Conservation (phyloP, 2,797 vertebrate species). For the Falco columbarius region DNA sequence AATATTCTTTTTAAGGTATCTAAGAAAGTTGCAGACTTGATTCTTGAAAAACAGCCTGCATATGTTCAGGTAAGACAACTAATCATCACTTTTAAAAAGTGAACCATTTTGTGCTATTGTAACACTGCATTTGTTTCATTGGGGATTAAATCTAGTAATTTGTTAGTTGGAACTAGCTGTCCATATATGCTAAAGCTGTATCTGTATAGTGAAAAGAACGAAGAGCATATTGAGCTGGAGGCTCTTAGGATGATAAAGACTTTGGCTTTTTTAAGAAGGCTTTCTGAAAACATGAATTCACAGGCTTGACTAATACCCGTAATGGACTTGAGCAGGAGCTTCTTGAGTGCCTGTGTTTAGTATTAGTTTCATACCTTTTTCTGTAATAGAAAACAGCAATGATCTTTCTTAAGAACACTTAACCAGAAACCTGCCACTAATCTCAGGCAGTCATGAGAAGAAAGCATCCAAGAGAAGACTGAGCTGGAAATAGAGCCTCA, state of each 20-base stretch:
- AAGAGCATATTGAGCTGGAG: not conserved
- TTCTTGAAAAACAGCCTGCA: constrained; percentile 96
- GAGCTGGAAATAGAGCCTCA: not conserved
- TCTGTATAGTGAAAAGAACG: not conserved
- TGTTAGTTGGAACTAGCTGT: not conserved
- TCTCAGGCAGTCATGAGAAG: not conserved
- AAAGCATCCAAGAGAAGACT: not conserved
- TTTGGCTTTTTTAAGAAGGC: not conserved
- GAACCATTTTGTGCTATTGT: not conserved
- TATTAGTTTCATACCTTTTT: not conserved
- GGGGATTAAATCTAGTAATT: not conserved
- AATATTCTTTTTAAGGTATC: constrained; percentile 85
- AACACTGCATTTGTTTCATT: not conserved
- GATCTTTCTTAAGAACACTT: not conserved
- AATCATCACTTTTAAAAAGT: not conserved
- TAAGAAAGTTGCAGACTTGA: constrained; percentile 97
- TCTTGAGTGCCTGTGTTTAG: not conserved
- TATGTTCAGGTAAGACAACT: constrained; percentile 92
- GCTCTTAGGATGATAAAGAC: not conserved
- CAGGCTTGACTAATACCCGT: not conserved
- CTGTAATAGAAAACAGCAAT: not conserved
- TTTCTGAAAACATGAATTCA: not conserved
- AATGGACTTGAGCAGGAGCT: not conserved
- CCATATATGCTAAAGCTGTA: not conserved
- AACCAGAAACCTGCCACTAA: not conserved